Evolutionary conservation across 2,113 vertebrate genomes (phyloP).

Genomic region (Nothoprocta perdicaria): DNA sequence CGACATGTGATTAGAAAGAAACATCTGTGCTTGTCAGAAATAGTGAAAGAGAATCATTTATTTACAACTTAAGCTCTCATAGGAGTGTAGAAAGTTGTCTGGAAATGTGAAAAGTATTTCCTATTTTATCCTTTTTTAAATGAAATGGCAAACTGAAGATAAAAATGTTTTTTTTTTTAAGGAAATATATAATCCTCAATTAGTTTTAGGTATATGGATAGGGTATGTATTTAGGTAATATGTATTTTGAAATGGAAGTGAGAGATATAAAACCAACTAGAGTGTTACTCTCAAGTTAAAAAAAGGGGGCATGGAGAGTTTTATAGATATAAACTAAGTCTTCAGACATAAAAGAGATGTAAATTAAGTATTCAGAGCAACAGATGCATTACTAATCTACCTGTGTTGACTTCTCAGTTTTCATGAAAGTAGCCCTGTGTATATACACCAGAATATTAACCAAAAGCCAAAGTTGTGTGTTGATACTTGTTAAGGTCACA

Average conservation of each 20-base stretch:
- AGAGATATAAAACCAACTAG: background rate
- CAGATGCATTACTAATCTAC: background rate
- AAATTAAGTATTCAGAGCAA: background rate
- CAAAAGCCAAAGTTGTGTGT: background rate
- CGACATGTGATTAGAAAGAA: background rate
- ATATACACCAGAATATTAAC: background rate
- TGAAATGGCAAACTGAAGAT: accelerated
- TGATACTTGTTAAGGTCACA: too few species aligned
- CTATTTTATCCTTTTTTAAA: background rate
- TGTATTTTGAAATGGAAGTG: background rate
- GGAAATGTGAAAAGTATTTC: background rate
- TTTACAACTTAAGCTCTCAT: background rate
- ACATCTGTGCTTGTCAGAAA: background rate
- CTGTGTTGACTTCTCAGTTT: background rate
- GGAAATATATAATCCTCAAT: background rate
- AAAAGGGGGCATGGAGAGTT: background rate
- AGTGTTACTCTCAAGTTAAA: background rate
- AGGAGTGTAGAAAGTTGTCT: background rate
- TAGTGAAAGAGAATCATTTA: background rate
- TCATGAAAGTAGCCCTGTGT: background rate
- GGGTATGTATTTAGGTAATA: background rate
- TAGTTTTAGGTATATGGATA: background rate
- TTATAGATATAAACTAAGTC: background rate
- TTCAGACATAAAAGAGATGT: too few species aligned
- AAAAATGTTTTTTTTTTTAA: background rate